A percentile compares a stretch with the other conserved stretches of the same genome.
Conservation (phyloP, 2,888 invertebrate species). For the Brachynemurus nebulosus region DNA sequence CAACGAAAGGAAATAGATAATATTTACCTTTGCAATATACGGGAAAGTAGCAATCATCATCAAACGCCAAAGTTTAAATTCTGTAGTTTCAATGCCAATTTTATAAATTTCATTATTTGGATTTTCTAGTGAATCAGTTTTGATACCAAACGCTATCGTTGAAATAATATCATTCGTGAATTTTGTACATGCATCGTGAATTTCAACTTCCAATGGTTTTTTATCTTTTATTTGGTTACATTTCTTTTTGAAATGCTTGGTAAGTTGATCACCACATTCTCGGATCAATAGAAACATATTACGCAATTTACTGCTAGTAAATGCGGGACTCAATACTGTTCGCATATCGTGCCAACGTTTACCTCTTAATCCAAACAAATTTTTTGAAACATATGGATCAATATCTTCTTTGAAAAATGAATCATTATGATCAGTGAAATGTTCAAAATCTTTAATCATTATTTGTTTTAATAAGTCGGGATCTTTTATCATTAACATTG, state of each 20-base stretch:
- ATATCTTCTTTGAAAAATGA: no score
- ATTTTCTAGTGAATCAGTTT: slow-evolving; percentile 13
- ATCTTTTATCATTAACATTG: not conserved
- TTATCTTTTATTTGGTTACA: slow-evolving; percentile 2
- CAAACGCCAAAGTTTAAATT: not conserved
- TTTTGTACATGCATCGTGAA: slow-evolving; percentile 13
- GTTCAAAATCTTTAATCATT: not conserved
- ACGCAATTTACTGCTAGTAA: slow-evolving; percentile 12
- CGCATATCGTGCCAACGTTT: slow-evolving; percentile 12
- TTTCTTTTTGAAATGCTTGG: slow-evolving; percentile 5
- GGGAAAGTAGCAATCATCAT: not conserved
- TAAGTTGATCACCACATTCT: slow-evolving; percentile 7
- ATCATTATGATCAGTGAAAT: not conserved
- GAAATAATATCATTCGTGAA: slow-evolving; percentile 16
- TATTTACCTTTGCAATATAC: no score
- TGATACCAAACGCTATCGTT: slow-evolving; percentile 14
- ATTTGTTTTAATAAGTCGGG: not conserved
- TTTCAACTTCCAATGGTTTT: slow-evolving; percentile 11
- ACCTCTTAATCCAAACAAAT: slow-evolving; percentile 20
- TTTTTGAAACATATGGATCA: slow-evolving; percentile 6
- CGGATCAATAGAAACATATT: slow-evolving; percentile 10
- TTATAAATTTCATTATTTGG: slow-evolving; percentile 15
- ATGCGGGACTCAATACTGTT: slow-evolving; percentile 10
- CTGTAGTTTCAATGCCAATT: not conserved
- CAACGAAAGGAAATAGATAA: no score